Percentiles rank a stretch among this genome's conserved stretches.
Conservation (phyloP, 2,797 vertebrate species). For the Neostethus bicornis region DNA sequence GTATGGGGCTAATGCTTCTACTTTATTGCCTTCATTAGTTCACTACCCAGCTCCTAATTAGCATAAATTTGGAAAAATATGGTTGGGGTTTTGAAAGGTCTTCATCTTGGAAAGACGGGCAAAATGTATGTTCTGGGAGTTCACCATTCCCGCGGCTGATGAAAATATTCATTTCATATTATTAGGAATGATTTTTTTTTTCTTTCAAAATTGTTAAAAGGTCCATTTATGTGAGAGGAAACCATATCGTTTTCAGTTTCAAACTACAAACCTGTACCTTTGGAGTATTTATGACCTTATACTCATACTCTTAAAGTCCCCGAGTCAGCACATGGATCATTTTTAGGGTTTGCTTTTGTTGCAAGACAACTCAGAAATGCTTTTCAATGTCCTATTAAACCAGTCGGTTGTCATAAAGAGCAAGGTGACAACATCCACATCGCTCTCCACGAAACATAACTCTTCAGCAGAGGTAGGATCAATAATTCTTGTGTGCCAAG, state of each 20-base stretch:
- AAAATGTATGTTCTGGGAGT: background rate
- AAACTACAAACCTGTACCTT: constrained; percentile 8
- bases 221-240: too few relatives aligned
- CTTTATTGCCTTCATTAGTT: constrained; percentile 50
- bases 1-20: constrained; percentile 22
- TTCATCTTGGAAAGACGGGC: constrained; percentile 27
- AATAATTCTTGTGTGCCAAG: background rate
- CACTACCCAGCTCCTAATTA: constrained; percentile 62
- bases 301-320: background rate
- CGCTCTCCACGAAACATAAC: constrained; percentile 3
- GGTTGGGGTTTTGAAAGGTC: constrained; percentile 35
- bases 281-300: constrained; percentile 1
- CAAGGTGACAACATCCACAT: background rate
- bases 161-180: too few relatives aligned
- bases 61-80: constrained; percentile 48
- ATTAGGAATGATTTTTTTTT: too few relatives aligned
- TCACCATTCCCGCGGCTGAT: too few relatives aligned
- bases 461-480: background rate
- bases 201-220: too few relatives aligned
- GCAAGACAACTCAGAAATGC: background rate
- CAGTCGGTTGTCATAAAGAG: constrained; percentile 5
- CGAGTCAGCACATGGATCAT: constrained; percentile 4
- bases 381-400: background rate
- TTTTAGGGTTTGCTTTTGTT: constrained; percentile 1
- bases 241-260: too few relatives aligned